Percentiles rank a stretch among this genome's conserved stretches.
Conservation (phyloP, 2,888 invertebrate species). For the Orthonevra nobilis region DNA sequence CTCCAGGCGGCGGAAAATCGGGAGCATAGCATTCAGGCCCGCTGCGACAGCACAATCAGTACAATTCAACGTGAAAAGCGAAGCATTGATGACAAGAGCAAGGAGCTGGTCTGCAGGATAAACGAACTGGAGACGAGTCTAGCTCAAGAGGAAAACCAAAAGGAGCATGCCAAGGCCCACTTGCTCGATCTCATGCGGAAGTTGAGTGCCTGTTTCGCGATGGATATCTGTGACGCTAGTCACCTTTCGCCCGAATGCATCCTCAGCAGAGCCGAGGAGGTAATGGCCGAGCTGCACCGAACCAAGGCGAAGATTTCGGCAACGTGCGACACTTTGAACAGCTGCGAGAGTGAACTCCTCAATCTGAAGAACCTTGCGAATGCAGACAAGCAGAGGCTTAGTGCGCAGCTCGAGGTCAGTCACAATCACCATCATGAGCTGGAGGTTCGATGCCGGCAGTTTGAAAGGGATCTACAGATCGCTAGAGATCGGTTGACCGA, state of each 20-base stretch:
- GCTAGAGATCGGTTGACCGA: conserved; percentile 88
- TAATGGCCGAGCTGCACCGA: conserved; percentile 87
- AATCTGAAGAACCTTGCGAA: conserved; percentile 78
- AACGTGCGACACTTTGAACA: conserved; percentile 80
- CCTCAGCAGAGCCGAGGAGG: conserved; percentile 88
- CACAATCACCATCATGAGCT: conserved; percentile 84
- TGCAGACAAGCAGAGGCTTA: conserved; percentile 87
- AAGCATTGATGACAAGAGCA: conserved; percentile 87
- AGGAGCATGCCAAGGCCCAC: conserved; percentile 85
- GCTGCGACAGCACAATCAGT: conserved; percentile 86
- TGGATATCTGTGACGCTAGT: conserved; percentile 85
- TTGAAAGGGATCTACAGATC: conserved; percentile 87
- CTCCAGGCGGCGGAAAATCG: conserved; percentile 89
- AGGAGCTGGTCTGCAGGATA: conserved; percentile 88
- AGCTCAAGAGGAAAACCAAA: conserved; percentile 87
- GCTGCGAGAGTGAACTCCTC: conserved; percentile 78
- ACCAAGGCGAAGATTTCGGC: conserved; percentile 82
- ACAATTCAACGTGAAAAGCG: conserved; percentile 88
- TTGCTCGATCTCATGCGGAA: conserved; percentile 87
- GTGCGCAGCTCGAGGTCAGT: conserved; percentile 82
- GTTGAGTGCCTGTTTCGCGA: conserved; percentile 86
- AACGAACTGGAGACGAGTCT: conserved; percentile 87
- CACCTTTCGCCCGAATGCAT: conserved; percentile 86
- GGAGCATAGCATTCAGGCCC: conserved; percentile 85
- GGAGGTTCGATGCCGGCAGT: conserved; percentile 87